Evolutionary conservation across 2,888 invertebrate species (phyloP), one percentile per base, ranked within the genome.

Genomic region (Hetaerina titia): DNA sequence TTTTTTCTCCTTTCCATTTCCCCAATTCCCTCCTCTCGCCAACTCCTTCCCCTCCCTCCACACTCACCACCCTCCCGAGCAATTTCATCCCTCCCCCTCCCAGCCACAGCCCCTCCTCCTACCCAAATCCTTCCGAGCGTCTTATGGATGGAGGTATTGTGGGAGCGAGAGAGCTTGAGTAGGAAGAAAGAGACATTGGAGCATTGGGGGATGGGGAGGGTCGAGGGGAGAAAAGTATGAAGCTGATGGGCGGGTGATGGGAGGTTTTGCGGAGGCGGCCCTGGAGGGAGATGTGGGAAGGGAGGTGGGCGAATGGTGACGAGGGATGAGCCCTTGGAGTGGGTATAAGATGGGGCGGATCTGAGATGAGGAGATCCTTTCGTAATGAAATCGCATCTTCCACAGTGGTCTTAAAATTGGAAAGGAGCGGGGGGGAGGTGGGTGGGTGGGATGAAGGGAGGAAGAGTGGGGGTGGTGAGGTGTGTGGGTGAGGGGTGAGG

Each of bases 371-470:
- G 56, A 92, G 64, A 92, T 92, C 92, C 92, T 92, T 92, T 22
- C 92, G 92, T 92, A 92, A 92, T 92, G 92, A 92, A 92, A 92
- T 92, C 92, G 92, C 92, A 92, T 92, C 92, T 69, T 69, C 92
- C 74, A 64, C 92, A 56, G 92, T 64, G 92, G 92, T 92, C 57
- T 45, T 56, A 64, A 56, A 92, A 92, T 92, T 92, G 92, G 92
- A 69, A 90, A 58, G 69, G 69, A 64, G 45, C 17, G 31, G 45
- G 31, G 45, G 0, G 19, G 60, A n/a, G 17, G 31, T 58, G 17
- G 60, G 60, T 25, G 57, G 56, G 89, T 5, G 17, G 25, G 90
- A 17, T 15, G 31, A 17, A 56, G 57, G 4, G 22, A 22, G 25
- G 60, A 58, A 17, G 13, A 5, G 45, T 22, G 19, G 64, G 19